Percentiles rank a stretch among this genome's conserved stretches.
These are phyloP conservation scores for Megaptera novaeangliae DNA, from an alignment of 2,113 vertebrate genomes.

Conservation along the genomic window DNA sequence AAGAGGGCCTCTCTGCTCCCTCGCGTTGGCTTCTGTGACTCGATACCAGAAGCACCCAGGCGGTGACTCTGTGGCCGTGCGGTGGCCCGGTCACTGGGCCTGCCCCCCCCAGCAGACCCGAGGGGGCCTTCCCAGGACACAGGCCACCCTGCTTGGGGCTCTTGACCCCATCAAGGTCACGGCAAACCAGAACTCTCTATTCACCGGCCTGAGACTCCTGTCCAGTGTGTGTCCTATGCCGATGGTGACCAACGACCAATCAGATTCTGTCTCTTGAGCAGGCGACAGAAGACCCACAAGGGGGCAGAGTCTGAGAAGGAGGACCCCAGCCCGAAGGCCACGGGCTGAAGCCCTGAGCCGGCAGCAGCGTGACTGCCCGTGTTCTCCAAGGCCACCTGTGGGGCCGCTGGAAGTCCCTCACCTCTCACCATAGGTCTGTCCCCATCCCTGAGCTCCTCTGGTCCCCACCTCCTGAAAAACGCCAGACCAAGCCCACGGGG, in stretches of 20 bases:
- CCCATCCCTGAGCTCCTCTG: accelerated
- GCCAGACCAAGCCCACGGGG: too few species aligned
- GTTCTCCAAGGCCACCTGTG: neutral
- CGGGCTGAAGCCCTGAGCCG: neutral
- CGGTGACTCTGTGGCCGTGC: accelerated
- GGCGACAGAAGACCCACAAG: accelerated
- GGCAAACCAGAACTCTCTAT: neutral
- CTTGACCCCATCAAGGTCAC: neutral
- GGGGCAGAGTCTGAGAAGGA: neutral
- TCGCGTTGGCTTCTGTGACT: neutral
- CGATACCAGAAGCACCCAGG: too few species aligned
- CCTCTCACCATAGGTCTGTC: too few species aligned
- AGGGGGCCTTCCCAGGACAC: neutral
- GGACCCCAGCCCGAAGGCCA: neutral
- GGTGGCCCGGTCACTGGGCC: neutral
- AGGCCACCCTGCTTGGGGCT: neutral
- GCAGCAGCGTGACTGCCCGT: accelerated
- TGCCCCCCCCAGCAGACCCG: neutral
- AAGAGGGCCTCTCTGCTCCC: neutral
- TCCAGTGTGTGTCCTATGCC: neutral
- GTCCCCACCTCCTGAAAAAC: too few species aligned
- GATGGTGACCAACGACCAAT: accelerated
- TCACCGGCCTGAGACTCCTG: neutral
- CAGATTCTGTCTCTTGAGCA: neutral
- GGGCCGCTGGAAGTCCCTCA: neutral